Evolutionary conservation across 2,888 invertebrate genomes (phyloP).

Genomic region (Deroplatys truncata): DNA sequence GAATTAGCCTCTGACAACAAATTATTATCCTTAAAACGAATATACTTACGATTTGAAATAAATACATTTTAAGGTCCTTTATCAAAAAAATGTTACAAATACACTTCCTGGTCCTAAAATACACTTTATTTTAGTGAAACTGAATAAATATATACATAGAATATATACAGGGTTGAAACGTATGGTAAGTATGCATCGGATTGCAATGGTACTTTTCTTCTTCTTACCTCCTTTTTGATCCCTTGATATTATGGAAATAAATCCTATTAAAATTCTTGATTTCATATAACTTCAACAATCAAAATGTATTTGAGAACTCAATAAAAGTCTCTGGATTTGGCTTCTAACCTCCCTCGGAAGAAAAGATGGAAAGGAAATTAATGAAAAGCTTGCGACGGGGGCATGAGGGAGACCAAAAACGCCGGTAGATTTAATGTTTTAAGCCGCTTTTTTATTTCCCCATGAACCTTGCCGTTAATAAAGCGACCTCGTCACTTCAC

Average conservation of each 20-base stretch:
- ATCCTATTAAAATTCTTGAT: not conserved
- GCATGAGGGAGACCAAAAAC: not conserved
- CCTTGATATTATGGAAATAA: not conserved
- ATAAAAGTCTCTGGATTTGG: not conserved
- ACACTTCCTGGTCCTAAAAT: too few relatives aligned
- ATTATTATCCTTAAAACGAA: too few relatives aligned
- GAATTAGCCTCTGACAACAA: too few relatives aligned
- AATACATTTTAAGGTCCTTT: too few relatives aligned
- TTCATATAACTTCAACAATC: not conserved
- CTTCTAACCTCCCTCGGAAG: not conserved
- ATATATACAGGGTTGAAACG: too few relatives aligned
- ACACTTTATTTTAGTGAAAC: too few relatives aligned
- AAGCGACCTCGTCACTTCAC: not conserved
- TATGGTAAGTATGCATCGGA: too few relatives aligned
- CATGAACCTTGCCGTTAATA: not conserved
- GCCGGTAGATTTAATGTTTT: not conserved
- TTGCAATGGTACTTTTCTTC: not conserved
- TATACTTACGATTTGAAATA: too few relatives aligned
- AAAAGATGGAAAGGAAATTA: not conserved
- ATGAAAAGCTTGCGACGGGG: not conserved
- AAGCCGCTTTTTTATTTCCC: not conserved
- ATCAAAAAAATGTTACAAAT: too few relatives aligned
- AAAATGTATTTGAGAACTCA: not conserved
- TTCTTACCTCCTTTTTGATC: not conserved
- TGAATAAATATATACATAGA: too few relatives aligned